A percentile compares a stretch with the other conserved stretches of the same genome.
Evolutionary conservation across 2,113 vertebrate genomes (phyloP).

Genomic region (Coracopsis vasa): DNA sequence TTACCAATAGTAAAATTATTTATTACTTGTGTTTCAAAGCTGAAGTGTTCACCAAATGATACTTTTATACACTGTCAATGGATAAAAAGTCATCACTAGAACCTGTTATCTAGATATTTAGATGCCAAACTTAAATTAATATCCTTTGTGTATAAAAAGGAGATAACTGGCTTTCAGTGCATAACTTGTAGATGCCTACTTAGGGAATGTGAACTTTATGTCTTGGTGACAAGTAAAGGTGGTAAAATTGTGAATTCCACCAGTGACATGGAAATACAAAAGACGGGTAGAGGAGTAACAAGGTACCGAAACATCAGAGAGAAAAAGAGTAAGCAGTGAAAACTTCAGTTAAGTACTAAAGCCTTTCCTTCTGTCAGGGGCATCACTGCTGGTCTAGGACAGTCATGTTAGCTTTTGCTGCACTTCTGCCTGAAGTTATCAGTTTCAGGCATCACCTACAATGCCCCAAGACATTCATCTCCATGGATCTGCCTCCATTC

Average conservation of each 20-base stretch:
- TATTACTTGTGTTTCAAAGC: not conserved
- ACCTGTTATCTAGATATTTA: not conserved
- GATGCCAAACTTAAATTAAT: not conserved
- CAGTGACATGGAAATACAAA: not conserved
- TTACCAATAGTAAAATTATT: not conserved
- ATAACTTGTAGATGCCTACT: not conserved
- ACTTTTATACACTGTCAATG: not conserved
- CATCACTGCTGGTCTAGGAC: not conserved
- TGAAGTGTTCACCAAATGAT: not conserved
- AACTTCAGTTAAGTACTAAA: not conserved
- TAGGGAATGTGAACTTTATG: not conserved
- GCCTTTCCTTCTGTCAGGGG: not conserved
- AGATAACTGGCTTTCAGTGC: not conserved
- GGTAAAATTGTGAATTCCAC: not conserved
- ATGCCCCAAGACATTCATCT: not conserved
- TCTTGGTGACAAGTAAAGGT: not conserved
- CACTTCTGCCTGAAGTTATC: not conserved
- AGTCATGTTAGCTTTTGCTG: not conserved
- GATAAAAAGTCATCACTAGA: not conserved
- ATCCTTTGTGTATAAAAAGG: not conserved
- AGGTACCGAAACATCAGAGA: not conserved
- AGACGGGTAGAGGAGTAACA: not conserved
- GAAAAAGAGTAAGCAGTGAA: not conserved
- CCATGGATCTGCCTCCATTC: not conserved
- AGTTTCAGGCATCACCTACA: fast-evolving